These are phyloP conservation scores for Lota lota DNA, from an alignment of 2,113 vertebrate species.

Conservation along the genomic window DNA sequence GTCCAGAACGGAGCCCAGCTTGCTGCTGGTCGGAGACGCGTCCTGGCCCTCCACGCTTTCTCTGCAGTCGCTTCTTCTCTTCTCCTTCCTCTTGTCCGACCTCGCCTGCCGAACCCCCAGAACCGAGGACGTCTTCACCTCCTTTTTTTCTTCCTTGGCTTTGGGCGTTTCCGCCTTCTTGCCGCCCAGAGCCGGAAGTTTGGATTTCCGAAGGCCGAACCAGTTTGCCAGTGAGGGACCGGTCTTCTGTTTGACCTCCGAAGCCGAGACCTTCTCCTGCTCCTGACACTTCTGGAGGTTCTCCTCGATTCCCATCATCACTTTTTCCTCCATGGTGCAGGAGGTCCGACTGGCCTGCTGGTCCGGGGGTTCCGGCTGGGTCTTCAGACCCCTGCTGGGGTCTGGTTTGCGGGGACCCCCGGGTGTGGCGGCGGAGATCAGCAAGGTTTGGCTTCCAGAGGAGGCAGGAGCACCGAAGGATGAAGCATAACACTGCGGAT, in stretches of 20 bases:
- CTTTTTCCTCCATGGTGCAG: constrained; percentile 90
- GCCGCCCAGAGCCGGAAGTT: constrained; percentile 81
- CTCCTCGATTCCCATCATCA: constrained; percentile 92
- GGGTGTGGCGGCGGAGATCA: constrained; percentile 24
- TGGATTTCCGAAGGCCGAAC: constrained; percentile 88
- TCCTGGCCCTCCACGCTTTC: constrained; percentile 70
- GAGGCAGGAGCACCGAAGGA: constrained; percentile 40
- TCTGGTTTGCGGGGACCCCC: constrained; percentile 54
- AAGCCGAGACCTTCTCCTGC: constrained; percentile 73
- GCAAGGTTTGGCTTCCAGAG: constrained; percentile 32
- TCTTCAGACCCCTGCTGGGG: constrained; percentile 50
- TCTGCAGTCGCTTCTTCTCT: constrained; percentile 77
- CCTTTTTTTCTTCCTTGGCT: constrained; percentile 83
- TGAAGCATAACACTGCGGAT: constrained; percentile 60
- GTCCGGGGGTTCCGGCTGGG: constrained; percentile 50
- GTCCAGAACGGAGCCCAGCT: constrained; percentile 71
- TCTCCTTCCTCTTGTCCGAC: constrained; percentile 84
- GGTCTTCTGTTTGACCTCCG: constrained; percentile 76
- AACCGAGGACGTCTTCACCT: constrained; percentile 76
- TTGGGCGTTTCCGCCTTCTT: constrained; percentile 80
- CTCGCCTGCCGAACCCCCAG: constrained; percentile 81
- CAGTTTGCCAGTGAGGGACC: constrained; percentile 87
- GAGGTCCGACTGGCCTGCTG: constrained; percentile 50
- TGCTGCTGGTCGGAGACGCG: constrained; percentile 52
- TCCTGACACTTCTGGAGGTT: constrained; percentile 87